Evolutionary conservation across 2,888 invertebrate genomes (phyloP), one percentile per base, ranked within the genome.

Genomic region (Hoplodrina ambigua): DNA sequence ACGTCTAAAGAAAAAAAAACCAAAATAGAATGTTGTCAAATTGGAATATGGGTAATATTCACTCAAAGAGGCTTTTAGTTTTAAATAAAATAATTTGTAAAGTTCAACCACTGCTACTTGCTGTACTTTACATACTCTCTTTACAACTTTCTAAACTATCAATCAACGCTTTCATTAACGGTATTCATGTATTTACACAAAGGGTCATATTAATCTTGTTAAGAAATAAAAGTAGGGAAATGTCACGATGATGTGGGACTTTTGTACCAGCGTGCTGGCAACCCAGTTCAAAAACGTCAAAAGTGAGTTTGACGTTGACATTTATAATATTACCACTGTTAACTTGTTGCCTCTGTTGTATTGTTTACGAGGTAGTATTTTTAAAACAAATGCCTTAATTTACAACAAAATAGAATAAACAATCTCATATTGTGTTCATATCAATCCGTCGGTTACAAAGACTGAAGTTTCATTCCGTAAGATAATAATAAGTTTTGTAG

Each of bases 341-440:
- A 72, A 92, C 84, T 83, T 85, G 85, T 84, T 94, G 81, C 84
- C 70, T 67, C 75, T 72, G 67, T 64, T 75, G 50, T 64, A 75
- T 55, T 83, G 83, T 84, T 84, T 84, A 84, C 80, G 74, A 78
- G 80, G 61, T 82, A 73, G 55, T 82, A 69, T 78, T 82, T 76
- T 78, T 59, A 69, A 71, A 80, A 80, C 82, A 85, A 84, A 75
- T 80, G 72, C 73, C 65, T 75, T 69, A 61, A 44, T 72, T 46
- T 77, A 77, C 61, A 78, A 72, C 69, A 73, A 65, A 72, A 65
- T 74, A 80, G 44, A 68, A 49, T 66, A 80, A 72, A 72, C 61
- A 69, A 73, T 63, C 69, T 70, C 50, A 58, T 50, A 46, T 46
- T 46, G 68, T 72, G 77, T 72, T 79, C 72, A 77, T 64, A 55